These are phyloP conservation scores for Mantis religiosa DNA, from an alignment of 2,888 invertebrate species.

Conservation along the genomic window DNA sequence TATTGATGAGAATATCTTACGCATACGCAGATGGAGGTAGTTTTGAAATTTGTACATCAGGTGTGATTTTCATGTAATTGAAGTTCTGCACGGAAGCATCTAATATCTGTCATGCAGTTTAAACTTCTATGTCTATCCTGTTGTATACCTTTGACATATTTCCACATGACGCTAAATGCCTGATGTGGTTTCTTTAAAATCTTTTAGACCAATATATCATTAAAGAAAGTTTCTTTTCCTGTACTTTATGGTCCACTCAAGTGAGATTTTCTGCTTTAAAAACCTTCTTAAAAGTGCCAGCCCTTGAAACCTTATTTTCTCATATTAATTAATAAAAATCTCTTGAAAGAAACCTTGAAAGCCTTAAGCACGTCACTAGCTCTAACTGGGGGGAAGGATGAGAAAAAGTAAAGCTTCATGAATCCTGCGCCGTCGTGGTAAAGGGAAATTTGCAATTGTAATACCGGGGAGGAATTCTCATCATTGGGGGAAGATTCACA, in stretches of 20 bases:
- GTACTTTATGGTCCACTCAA: neutral
- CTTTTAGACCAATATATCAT: no score
- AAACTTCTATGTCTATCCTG: no score
- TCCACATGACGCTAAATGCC: no score
- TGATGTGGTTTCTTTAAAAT: no score
- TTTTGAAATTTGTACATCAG: no score
- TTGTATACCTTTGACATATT: no score
- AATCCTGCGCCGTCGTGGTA: neutral
- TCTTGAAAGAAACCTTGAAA: neutral
- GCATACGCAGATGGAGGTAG: no score
- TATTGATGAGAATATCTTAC: no score
- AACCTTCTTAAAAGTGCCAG: neutral
- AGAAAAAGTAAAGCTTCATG: neutral
- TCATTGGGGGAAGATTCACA: neutral
- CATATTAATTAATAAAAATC: neutral
- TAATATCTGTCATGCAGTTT: no score
- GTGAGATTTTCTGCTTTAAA: neutral
- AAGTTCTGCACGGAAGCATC: no score
- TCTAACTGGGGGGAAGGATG: neutral
- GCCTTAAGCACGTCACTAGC: neutral
- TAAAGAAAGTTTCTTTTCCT: no score
- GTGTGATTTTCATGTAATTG: no score
- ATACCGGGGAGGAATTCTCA: neutral
- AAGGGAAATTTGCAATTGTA: conserved; percentile 16
- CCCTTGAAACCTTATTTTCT: neutral